phyloP scores from a whole-genome alignment of 1,140 invertebrate species.

The Patella vulgata region DNA sequence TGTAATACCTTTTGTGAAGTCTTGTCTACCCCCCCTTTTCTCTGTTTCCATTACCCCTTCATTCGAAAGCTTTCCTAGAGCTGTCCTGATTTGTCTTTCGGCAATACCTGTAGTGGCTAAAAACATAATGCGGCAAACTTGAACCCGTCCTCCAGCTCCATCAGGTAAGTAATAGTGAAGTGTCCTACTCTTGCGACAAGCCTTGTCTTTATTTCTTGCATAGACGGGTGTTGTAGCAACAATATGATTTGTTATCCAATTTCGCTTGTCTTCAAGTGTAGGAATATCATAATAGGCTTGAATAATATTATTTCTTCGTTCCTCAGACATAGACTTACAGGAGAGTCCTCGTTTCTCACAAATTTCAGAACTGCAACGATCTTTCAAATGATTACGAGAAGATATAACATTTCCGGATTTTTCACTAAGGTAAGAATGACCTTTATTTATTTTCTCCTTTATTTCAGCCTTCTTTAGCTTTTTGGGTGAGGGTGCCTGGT shows the following conservation, averaged over 20 bases:
- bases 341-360: too few relatives aligned
- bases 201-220: background rate
- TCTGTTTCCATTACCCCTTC: background rate
- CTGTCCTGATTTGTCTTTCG: background rate
- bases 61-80: background rate
- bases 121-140: constrained; percentile 1
- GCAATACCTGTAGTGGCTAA: background rate
- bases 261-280: background rate
- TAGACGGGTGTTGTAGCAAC: background rate
- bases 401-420: background rate
- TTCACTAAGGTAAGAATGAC: too few relatives aligned
- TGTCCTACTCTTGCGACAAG: too few relatives aligned
- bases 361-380: too few relatives aligned
- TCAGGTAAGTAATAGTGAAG: background rate
- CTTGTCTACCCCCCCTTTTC: constrained; percentile 5
- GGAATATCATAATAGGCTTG: background rate
- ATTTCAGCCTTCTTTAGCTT: too few relatives aligned
- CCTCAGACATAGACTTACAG: background rate
- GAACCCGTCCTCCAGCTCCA: background rate
- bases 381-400: too few relatives aligned
- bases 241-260: background rate
- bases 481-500: too few relatives aligned
- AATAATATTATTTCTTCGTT: background rate
- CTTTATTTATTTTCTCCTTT: too few relatives aligned
- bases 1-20: constrained; percentile 4